Percentiles rank a stretch among this genome's conserved stretches.
Evolutionary conservation across 2,113 vertebrate species (phyloP).

Genomic region (Arothron firmamentum): DNA sequence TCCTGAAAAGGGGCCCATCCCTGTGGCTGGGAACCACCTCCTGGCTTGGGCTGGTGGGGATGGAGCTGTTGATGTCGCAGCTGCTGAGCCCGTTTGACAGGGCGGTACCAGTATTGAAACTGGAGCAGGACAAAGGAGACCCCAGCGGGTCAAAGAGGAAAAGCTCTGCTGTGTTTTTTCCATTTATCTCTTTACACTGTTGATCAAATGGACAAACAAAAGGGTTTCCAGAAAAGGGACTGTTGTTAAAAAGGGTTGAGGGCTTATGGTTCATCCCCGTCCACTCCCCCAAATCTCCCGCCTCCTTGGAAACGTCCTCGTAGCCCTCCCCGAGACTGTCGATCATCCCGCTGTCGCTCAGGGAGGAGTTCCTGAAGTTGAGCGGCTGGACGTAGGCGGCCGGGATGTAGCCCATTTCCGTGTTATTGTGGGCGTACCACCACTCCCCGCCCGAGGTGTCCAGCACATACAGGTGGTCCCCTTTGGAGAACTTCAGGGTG

Average conservation of each 20-base stretch:
- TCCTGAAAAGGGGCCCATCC: slow-evolving; percentile 90
- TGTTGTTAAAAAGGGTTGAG: slow-evolving; percentile 66
- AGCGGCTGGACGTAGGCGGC: slow-evolving; percentile 89
- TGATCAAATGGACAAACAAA: slow-evolving; percentile 71
- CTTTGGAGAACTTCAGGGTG: slow-evolving; percentile 93
- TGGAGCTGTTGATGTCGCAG: slow-evolving; percentile 69
- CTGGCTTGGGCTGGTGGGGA: slow-evolving; percentile 55
- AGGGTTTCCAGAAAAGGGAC: slow-evolving; percentile 84
- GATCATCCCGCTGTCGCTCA: slow-evolving; percentile 92
- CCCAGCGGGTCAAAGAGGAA: slow-evolving; percentile 79
- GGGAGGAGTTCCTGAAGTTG: slow-evolving; percentile 79
- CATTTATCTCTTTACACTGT: slow-evolving; percentile 58
- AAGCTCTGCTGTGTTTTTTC: slow-evolving; percentile 74
- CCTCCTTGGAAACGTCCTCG: slow-evolving; percentile 80
- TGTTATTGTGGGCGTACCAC: slow-evolving; percentile 99
- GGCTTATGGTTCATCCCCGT: slow-evolving; percentile 68
- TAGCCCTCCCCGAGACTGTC: slow-evolving; percentile 84
- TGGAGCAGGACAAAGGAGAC: slow-evolving; percentile 50
- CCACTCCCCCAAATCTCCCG: slow-evolving; percentile 84
- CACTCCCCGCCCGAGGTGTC: slow-evolving; percentile 92
- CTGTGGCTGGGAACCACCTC: slow-evolving; percentile 67
- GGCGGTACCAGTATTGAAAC: slow-evolving; percentile 29
- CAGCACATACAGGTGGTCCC: slow-evolving; percentile 89
- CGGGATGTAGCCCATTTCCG: slow-evolving; percentile 96
- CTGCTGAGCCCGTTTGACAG: slow-evolving; percentile 73